Evolutionary conservation across 2,113 vertebrate species (phyloP).

Genomic region (Gracilinanus agilis): DNA sequence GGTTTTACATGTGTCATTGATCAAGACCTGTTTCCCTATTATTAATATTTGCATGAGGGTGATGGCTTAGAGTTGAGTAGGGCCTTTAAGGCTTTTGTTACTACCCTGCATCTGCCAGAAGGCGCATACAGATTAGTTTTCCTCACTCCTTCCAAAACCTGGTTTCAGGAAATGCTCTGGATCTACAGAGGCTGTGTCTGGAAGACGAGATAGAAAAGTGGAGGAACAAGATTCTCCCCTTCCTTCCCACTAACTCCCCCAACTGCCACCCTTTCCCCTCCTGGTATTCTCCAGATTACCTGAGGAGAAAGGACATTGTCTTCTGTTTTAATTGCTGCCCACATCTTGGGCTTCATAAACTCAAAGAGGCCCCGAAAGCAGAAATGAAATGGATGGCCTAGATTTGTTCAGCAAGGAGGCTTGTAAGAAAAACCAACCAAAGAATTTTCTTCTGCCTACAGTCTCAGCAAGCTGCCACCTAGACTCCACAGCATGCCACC

Average conservation of each 20-base stretch:
- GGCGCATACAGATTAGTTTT: not conserved
- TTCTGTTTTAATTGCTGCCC: not conserved
- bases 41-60: no score
- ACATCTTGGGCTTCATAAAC: not conserved
- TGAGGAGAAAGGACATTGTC: not conserved
- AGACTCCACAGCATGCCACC: not conserved
- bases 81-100: not conserved
- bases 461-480: not conserved
- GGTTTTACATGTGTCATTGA: no score
- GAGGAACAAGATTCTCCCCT: not conserved
- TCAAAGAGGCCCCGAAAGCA: not conserved
- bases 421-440: not conserved
- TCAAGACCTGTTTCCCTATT: no score
- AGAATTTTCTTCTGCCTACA: not conserved
- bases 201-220: not conserved
- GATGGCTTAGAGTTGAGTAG: no score
- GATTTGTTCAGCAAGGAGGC: not conserved
- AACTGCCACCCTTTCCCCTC: not conserved
- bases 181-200: not conserved
- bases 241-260: not conserved
- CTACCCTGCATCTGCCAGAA: not conserved
- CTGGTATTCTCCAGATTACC: not conserved
- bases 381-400: not conserved
- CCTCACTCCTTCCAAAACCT: not conserved
- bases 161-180: not conserved